Conservation (phyloP, 53 echinoderm and acorn worm species). For the Actinopyga echinites region DNA sequence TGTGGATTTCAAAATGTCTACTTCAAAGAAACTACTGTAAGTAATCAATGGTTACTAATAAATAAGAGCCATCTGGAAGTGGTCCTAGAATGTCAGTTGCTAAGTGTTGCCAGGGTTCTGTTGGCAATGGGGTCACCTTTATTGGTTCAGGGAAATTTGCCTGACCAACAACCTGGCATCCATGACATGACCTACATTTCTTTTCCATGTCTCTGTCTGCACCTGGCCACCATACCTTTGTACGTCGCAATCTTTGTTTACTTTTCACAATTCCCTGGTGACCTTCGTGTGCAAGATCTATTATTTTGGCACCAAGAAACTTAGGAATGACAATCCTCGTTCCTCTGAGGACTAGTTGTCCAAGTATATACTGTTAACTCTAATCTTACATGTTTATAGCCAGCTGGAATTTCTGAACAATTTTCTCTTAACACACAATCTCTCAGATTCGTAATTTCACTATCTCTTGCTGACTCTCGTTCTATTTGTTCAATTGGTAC, state of each 20-base stretch:
- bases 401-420: constrained; percentile 7
- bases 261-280: constrained; percentile 66
- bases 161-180: constrained; percentile 56
- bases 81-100: no score
- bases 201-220: constrained; percentile 34
- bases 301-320: not conserved
- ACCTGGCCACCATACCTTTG: constrained; percentile 65
- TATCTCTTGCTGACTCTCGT: constrained; percentile 42
- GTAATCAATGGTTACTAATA: not conserved
- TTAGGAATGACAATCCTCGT: constrained; percentile 51
- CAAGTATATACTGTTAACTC: constrained; percentile 15
- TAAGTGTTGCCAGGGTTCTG: not conserved
- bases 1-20: not conserved
- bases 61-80: no score
- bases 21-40: no score
- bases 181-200: constrained; percentile 49
- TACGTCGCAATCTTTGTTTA: constrained; percentile 57
- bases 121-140: not conserved
- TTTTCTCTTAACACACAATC: not conserved
- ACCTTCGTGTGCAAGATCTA: constrained; percentile 23
- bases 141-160: constrained; percentile 46
- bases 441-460: constrained; percentile 21
- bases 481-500: constrained; percentile 44
- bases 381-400: constrained; percentile 33
- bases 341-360: constrained; percentile 39